These are phyloP conservation scores for Anguilla anguilla DNA, from an alignment of 2,797 vertebrate species.

Conservation along the genomic window DNA sequence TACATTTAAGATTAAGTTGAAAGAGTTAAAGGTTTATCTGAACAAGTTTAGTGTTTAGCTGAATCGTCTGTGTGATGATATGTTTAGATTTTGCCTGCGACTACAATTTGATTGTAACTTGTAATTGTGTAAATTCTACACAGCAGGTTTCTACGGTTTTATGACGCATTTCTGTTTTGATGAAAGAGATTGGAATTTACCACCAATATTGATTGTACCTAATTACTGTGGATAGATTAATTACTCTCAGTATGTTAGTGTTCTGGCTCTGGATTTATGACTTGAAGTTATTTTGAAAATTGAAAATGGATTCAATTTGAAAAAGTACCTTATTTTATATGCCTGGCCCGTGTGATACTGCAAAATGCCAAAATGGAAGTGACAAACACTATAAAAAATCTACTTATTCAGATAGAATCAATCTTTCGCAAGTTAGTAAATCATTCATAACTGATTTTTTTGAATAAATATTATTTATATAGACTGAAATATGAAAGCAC, in stretches of 20 bases:
- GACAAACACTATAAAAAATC: neutral
- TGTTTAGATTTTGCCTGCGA: neutral
- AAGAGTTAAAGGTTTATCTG: neutral
- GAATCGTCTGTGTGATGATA: neutral
- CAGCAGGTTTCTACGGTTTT: neutral
- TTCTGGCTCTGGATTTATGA: neutral
- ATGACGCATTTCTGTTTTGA: neutral
- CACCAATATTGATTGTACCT: neutral
- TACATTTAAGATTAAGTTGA: neutral
- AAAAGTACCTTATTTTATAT: slow-evolving; percentile 14
- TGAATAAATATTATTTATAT: neutral
- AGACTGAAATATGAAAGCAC: neutral
- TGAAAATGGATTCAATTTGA: slow-evolving; percentile 11
- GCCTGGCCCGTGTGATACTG: neutral
- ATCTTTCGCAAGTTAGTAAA: slow-evolving; percentile 2
- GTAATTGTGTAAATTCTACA: neutral
- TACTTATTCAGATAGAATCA: slow-evolving; percentile 12
- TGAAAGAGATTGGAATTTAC: neutral
- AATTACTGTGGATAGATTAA: slow-evolving; percentile 4
- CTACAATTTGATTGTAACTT: neutral
- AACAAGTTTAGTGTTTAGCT: neutral
- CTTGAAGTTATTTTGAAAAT: neutral
- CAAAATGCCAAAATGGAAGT: neutral
- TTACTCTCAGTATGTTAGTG: neutral
- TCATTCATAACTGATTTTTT: neutral